Conservation (phyloP, 2,888 invertebrate genomes). For the Anticlea derivata region DNA sequence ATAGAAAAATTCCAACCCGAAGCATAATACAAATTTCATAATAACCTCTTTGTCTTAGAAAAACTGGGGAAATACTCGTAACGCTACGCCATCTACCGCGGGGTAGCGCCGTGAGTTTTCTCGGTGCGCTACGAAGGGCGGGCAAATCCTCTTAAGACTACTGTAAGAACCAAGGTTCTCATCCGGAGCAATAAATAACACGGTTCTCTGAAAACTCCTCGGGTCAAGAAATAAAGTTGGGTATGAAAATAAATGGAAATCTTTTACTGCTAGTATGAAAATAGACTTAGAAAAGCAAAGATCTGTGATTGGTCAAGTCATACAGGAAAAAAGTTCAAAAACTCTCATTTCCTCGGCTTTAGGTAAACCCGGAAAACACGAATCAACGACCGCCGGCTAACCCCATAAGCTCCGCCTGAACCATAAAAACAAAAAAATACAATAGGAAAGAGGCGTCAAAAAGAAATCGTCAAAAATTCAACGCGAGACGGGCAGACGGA, state of each 20-base stretch:
- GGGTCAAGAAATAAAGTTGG: not conserved
- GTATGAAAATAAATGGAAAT: not conserved
- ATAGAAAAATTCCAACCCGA: no score
- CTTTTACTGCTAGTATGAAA: not conserved
- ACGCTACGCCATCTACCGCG: slow-evolving; percentile 69
- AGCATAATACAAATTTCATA: no score
- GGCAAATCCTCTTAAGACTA: slow-evolving; percentile 32
- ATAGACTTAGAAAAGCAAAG: not conserved
- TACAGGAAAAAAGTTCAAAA: slow-evolving; percentile 37
- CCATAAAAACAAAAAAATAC: slow-evolving; percentile 70
- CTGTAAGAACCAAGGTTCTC: slow-evolving; percentile 40
- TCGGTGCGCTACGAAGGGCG: slow-evolving; percentile 24
- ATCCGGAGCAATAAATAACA: not conserved
- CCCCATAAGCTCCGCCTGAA: slow-evolving; percentile 80
- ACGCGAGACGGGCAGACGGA: slow-evolving; percentile 56
- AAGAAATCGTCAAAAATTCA: slow-evolving; percentile 71
- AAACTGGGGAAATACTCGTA: slow-evolving; percentile 30
- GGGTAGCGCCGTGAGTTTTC: slow-evolving; percentile 61
- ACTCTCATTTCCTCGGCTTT: slow-evolving; percentile 48
- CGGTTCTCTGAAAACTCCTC: not conserved
- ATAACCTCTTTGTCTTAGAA: not conserved
- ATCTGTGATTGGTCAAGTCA: slow-evolving; percentile 33
- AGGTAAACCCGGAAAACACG: slow-evolving; percentile 66
- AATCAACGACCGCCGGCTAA: slow-evolving; percentile 68
- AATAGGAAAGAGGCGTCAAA: slow-evolving; percentile 78